Percentiles rank a stretch among this genome's conserved stretches.
These are phyloP conservation scores for Cololabis saira DNA, from an alignment of 2,113 vertebrate genomes.

Conservation along the genomic window DNA sequence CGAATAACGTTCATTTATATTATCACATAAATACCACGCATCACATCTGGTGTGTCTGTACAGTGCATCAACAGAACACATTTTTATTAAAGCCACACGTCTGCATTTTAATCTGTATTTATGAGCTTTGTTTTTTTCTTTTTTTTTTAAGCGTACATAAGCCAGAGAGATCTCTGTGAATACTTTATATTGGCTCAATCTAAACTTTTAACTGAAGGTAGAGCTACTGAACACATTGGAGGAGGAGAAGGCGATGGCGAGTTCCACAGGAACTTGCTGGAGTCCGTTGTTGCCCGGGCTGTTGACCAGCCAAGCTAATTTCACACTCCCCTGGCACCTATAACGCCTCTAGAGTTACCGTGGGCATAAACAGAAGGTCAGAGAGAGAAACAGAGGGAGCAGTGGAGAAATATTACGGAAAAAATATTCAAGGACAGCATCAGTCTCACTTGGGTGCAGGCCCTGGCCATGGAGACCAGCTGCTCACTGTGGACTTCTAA, in stretches of 20 bases:
- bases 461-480: constrained; percentile 54
- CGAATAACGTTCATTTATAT: background rate
- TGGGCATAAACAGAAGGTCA: constrained; percentile 74
- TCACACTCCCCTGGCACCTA: constrained; percentile 77
- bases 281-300: constrained; percentile 47
- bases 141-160: background rate
- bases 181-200: constrained; percentile 10
- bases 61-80: background rate
- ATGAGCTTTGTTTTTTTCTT: background rate
- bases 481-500: constrained; percentile 49
- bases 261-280: constrained; percentile 64
- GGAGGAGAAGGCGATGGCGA: constrained; percentile 39
- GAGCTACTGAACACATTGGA: constrained; percentile 15
- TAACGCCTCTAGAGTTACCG: constrained; percentile 68
- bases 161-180: background rate
- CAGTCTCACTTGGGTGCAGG: constrained; percentile 55
- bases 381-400: constrained; percentile 45
- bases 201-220: constrained; percentile 31
- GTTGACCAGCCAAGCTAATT: constrained; percentile 75
- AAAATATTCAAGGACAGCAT: constrained; percentile 60
- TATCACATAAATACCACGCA: background rate
- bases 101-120: background rate
- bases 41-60: background rate
- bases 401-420: constrained; percentile 41
- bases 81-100: background rate